Conservation (phyloP, 1,140 invertebrate species). For the Oryzaephilus surinamensis region DNA sequence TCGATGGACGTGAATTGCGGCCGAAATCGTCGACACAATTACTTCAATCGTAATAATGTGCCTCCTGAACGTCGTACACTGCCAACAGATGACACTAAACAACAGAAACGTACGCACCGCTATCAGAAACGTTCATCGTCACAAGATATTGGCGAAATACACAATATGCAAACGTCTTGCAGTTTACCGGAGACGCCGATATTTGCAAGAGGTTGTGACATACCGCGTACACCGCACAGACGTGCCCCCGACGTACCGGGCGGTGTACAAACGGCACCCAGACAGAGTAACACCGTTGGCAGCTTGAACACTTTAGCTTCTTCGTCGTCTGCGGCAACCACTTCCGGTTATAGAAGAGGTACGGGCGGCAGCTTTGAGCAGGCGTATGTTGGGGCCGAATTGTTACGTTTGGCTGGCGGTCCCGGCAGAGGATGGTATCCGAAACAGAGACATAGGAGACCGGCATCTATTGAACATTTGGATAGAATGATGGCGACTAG, state of each 20-base stretch:
- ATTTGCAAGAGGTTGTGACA: slow-evolving; percentile 68
- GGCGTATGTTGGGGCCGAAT: slow-evolving; percentile 60
- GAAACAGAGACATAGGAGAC: slow-evolving; percentile 55
- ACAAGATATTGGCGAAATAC: slow-evolving; percentile 41
- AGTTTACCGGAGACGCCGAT: slow-evolving; percentile 74
- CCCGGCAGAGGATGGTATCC: slow-evolving; percentile 78
- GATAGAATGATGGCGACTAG: slow-evolving; percentile 57
- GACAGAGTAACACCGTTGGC: slow-evolving; percentile 50
- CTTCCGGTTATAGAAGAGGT: slow-evolving; percentile 21
- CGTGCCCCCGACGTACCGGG: slow-evolving; percentile 42
- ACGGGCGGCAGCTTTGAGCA: slow-evolving; percentile 26
- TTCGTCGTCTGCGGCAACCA: slow-evolving; percentile 25
- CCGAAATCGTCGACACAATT: slow-evolving; percentile 44
- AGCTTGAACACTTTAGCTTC: slow-evolving; percentile 44
- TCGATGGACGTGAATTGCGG: slow-evolving; percentile 61
- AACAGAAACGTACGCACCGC: slow-evolving; percentile 33
- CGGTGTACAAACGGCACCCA: slow-evolving; percentile 39
- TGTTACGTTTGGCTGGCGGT: slow-evolving; percentile 62
- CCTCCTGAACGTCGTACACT: slow-evolving; percentile 58
- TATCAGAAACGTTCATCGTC: slow-evolving; percentile 40
- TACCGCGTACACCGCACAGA: slow-evolving; percentile 59
- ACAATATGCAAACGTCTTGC: slow-evolving; percentile 65
- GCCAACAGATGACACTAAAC: slow-evolving; percentile 49
- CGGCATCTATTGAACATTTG: slow-evolving; percentile 72
- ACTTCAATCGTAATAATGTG: slow-evolving; percentile 37